Evolutionary conservation across 1,140 invertebrate genomes (phyloP), one percentile per base, ranked within the genome.

Genomic region (Pseudomyrmex dendroicus): DNA sequence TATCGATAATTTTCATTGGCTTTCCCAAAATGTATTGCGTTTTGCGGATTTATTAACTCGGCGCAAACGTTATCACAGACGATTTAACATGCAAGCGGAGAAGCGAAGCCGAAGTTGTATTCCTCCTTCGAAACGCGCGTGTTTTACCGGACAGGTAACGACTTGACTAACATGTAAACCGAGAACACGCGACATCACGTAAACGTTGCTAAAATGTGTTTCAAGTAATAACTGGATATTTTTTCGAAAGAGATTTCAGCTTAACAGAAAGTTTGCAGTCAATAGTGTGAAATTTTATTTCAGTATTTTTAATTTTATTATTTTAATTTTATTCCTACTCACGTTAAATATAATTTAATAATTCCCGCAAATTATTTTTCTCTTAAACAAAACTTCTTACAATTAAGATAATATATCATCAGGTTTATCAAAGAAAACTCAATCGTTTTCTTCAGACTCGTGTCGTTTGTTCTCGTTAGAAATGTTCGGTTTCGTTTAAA

Each of bases 21-120:
- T 72, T 80, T 59, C 54, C 3, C 50, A 56, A 57, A 80, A 72
- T 12, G 50, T 25, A 80, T 70, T 80, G 76, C 66, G 76, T 44
- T 72, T n/a, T 72, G 76, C 66, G 54, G 76, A 70, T 72, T 56
- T 80, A 72, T 80, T 80, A 77, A 59, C 66, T 67, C 70, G 70
- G 59, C 35, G 35, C 44, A n/a, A 35, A 68, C 15, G 35, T 44
- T 15, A 57, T 17, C 52, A 50, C 10, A 17, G 22, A 17, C 54
- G 66, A 70, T 50, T 70, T 80, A 72, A 72, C 76, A 80, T 70
- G 76, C 76, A 17, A 78, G 10, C 44, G 15, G 44, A 70, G 35
- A 78, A 52, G 12, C 67, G 35, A 78, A 52, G 12, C 56, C 35
- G 35, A 59, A 17, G 56, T 78, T 67, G 62, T 66, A 57, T 46